Evolutionary conservation across 2,797 vertebrate genomes (phyloP), one percentile per base, ranked within the genome.

Genomic region (Rhincodon typus): DNA sequence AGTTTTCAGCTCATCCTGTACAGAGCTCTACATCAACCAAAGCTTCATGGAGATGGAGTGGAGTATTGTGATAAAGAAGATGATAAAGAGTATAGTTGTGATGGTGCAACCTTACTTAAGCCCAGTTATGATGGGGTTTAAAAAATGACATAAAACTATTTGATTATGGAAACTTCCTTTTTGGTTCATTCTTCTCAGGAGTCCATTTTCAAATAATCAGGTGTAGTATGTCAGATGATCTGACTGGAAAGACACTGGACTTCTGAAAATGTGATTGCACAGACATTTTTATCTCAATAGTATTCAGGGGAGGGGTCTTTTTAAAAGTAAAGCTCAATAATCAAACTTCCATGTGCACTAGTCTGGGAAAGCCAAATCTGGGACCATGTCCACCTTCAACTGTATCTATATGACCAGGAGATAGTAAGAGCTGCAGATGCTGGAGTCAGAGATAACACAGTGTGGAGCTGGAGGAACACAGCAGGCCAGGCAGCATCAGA

Each of bases 91-190:
- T 62, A 0, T 62, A 10, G 57, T 62, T 13, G 10, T 62, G 12
- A 62, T 62, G 57, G 57, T 62, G 57, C 57, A 62, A 12, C 57
- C 57, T 62, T 62, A 62, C 57, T 62, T 62, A 62, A 62, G 8
- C 12, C 57, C 57, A 62, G 57, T 13, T 62, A 62, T 62, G 57
- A 62, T 62, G 8, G 57, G 57, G 7, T 62, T 62, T 10, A 98
- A 97, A 98, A 98, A 96, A 95, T 98, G 98, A 95, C 98, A 98
- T 97, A 98, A 98, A 97, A 98, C 98, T 0, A 98, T 98, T 97
- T 98, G 97, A 98, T 96, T 82, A 96, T 96, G 84, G 53, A 96
- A 96, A 96, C 96, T 96, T 93, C 87, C 96, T 96, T 90, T 96
- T 95, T n/a, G 96, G 96, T 96, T 96, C 62, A 23, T 93, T 96